Evolutionary conservation across 1,140 invertebrate genomes (phyloP), one percentile per base, ranked within the genome.

Genomic region (Zophobas atratus): DNA sequence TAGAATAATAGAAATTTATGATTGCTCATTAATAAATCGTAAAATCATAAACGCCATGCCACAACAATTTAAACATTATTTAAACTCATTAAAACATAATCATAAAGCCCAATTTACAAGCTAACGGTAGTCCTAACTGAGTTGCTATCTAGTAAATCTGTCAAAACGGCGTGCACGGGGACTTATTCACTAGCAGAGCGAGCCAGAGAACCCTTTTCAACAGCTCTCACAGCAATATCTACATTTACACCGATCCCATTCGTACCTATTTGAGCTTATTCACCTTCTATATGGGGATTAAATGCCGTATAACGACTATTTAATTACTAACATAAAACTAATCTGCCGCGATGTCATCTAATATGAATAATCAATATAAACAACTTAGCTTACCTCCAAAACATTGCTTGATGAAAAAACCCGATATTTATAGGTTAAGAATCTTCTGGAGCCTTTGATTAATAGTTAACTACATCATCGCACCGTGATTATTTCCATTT

Each of bases 41-140:
- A 73, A 73, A 73, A 73, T 73, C 71, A 55, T 56, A 57, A 53
- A 73, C 51, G 71, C 71, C 71, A 38, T 57, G 55, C 71, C 71
- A 43, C 71, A 73, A 73, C 71, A 73, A 73, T 73, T 73, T 55
- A 73, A 73, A 73, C 71, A 73, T 73, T 73, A 73, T 73, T 73
- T 73, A 73, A 73, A 73, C 35, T 73, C 71, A 73, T 73, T 73
- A 73, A 73, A 73, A 57, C 71, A 73, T 73, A 73, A 73, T 73
- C 71, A 73, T 73, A 57, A 55, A 73, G 71, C 41, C 48, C 55
- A 73, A 73, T 55, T 73, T 73, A 57, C 51, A 73, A 73, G 39
- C 60, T 67, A 73, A 73, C 71, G 48, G 71, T 55, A 57, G 71
- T 73, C 71, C 71, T 73, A 73, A 73, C 71, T 57, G 71, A 73